A percentile compares a stretch with the other conserved stretches of the same genome.
Conservation (phyloP, 2,797 vertebrate species). For the Perdix hodgsoniae region DNA sequence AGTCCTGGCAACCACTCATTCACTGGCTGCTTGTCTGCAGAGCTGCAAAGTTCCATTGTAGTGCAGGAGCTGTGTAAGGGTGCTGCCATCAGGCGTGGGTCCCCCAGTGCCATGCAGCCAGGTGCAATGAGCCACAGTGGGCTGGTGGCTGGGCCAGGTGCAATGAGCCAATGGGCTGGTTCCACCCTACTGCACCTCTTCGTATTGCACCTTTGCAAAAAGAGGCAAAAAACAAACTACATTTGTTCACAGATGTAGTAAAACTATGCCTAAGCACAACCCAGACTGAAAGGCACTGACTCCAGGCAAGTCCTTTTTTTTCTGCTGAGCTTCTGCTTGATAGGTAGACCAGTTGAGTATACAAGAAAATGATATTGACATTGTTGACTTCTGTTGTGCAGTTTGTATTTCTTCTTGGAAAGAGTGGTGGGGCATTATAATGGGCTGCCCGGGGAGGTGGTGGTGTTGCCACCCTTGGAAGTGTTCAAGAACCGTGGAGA, state of each 20-base stretch:
- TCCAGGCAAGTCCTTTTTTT: not conserved
- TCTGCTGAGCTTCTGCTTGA: not conserved
- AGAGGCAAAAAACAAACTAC: fast-evolving
- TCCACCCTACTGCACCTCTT: not conserved
- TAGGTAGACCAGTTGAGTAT: not conserved
- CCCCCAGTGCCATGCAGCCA: not conserved
- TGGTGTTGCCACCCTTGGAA: too few species aligned
- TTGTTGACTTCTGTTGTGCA: not conserved
- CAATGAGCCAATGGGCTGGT: not conserved
- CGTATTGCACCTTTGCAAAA: not conserved
- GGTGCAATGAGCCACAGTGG: fast-evolving
- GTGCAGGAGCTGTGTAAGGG: not conserved
- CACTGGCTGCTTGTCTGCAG: not conserved
- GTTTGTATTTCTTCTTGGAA: too few species aligned
- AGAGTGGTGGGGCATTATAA: too few species aligned
- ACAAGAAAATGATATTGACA: not conserved
- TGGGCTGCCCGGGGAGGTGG: too few species aligned
- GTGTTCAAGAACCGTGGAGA: too few species aligned
- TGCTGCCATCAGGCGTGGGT: not conserved
- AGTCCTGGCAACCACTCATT: not conserved
- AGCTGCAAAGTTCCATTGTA: not conserved
- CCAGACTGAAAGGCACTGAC: fast-evolving
- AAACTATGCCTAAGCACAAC: not conserved
- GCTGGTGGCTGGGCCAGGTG: not conserved
- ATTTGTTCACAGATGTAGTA: not conserved